Conservation (phyloP, 2,797 vertebrate species). For the Artibeus jamaicensis region DNA sequence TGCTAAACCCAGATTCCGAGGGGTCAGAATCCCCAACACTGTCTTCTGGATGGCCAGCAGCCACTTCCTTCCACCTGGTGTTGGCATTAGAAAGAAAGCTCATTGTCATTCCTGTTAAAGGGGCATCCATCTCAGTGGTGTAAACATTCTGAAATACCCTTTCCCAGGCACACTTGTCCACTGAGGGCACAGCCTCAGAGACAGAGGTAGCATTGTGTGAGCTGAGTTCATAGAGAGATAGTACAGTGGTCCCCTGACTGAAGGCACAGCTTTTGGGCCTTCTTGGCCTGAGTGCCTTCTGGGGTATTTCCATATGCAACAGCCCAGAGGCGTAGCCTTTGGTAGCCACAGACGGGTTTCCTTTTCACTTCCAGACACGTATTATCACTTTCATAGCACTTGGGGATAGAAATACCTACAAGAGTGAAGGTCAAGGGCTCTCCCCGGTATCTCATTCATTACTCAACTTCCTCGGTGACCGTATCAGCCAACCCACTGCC, state of each 20-base stretch:
- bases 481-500: conserved; percentile 1
- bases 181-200: not conserved
- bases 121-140: not conserved
- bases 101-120: not conserved
- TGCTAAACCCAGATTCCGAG: not conserved
- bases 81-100: not conserved
- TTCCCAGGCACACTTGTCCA: not conserved
- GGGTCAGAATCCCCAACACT: not conserved
- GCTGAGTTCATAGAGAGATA: not conserved
- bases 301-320: conserved; percentile 35
- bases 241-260: not conserved
- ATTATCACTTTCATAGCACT: conserved; percentile 28
- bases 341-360: conserved; percentile 5
- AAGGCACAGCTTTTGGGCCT: not conserved
- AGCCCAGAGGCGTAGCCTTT: conserved; percentile 24
- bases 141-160: not conserved
- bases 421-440: conserved; percentile 66
- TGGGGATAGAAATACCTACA: conserved; percentile 58
- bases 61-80: not conserved
- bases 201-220: not conserved
- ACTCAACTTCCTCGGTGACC: conserved; percentile 22
- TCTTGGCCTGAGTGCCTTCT: conserved; percentile 44
- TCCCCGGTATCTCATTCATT: conserved; percentile 47
- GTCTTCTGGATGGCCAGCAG: not conserved
- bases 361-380: conserved; percentile 20